Conservation (phyloP, 2,888 invertebrate species). For the Ormyrus rosae region DNA sequence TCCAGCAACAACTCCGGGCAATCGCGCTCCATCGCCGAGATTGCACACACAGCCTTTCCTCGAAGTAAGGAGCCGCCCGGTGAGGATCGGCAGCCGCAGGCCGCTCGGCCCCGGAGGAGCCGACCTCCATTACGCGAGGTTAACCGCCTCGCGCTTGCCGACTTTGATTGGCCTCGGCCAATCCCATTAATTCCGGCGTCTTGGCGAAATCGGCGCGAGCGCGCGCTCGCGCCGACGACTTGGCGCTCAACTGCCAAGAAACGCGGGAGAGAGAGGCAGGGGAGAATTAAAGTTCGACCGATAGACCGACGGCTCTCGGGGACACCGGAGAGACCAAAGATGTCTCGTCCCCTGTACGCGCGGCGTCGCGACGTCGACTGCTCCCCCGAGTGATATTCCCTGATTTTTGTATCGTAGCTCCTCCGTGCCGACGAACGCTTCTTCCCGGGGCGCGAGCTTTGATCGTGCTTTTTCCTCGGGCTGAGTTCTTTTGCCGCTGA, state of each 20-base stretch:
- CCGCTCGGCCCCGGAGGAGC: constrained; percentile 68
- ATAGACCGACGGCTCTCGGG: constrained; percentile 18
- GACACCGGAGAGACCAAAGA: constrained; percentile 34
- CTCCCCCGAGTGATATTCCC: constrained; percentile 60
- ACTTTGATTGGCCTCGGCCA: constrained; percentile 73
- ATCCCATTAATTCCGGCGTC: constrained; percentile 71
- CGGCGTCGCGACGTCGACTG: constrained; percentile 38
- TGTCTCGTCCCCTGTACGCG: constrained; percentile 29
- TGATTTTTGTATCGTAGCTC: constrained; percentile 57
- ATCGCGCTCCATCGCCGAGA: constrained; percentile 1
- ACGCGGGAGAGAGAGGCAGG: constrained; percentile 23
- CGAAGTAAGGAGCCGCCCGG: not conserved
- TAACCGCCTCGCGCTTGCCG: constrained; percentile 73
- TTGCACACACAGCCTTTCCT: constrained; percentile 1
- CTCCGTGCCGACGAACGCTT: too few relatives aligned
- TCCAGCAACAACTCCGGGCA: not conserved
- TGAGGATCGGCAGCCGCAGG: not conserved
- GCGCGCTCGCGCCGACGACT: not conserved
- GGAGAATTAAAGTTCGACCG: constrained; percentile 57
- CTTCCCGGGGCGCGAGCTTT: too few relatives aligned
- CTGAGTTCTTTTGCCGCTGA: not conserved
- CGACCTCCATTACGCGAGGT: constrained; percentile 74
- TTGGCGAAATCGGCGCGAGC: constrained; percentile 32
- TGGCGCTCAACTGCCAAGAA: not conserved
- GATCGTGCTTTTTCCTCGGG: too few relatives aligned